These are phyloP conservation scores for Sula dactylatra DNA, from an alignment of 2,113 vertebrate species.

Conservation along the genomic window DNA sequence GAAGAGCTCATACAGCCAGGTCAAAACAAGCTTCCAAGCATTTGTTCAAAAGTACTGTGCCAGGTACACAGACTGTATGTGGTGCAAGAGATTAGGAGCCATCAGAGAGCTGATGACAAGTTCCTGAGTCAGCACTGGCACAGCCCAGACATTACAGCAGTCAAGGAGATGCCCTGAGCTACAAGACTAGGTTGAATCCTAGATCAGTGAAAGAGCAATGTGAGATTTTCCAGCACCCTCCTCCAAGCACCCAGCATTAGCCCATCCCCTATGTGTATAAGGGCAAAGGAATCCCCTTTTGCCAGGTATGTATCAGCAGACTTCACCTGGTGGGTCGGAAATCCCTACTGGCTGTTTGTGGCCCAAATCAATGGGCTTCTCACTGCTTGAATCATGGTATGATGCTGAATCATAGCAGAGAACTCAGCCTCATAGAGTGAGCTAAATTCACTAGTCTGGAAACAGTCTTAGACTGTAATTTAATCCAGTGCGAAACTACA, in stretches of 20 bases:
- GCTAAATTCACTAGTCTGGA: neutral
- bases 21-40: neutral
- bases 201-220: neutral
- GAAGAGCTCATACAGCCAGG: neutral
- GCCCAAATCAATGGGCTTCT: neutral
- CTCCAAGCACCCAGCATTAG: neutral
- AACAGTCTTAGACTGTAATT: neutral
- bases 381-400: neutral
- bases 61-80: neutral
- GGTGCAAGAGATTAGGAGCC: neutral
- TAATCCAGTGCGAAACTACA: slow-evolving; percentile 18
- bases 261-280: neutral
- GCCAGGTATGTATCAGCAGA: neutral
- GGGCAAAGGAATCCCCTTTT: neutral
- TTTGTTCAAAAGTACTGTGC: neutral
- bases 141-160: neutral
- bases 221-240: neutral
- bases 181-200: neutral
- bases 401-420: neutral
- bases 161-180: neutral
- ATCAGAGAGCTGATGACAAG: neutral
- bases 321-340: neutral
- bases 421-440: neutral
- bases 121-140: slow-evolving; percentile 9
- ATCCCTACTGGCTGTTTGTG: neutral